Evolutionary conservation across 1,140 invertebrate genomes (phyloP).

Genomic region (Pteromalus puparum): DNA sequence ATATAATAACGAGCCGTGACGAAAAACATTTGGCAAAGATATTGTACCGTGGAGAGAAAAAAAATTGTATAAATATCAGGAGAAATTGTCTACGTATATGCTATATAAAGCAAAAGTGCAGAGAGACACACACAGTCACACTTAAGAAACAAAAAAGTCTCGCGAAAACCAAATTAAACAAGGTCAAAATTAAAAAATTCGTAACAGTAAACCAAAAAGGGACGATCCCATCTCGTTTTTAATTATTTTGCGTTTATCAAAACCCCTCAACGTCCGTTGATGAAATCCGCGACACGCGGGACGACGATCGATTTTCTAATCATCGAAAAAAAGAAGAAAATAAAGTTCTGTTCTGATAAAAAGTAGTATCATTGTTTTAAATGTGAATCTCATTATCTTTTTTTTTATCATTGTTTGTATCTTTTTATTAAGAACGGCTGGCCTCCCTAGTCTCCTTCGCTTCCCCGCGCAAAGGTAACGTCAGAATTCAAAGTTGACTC

Average conservation of each 20-base stretch:
- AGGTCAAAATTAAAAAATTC: slow-evolving; percentile 33
- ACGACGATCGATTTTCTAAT: slow-evolving; percentile 45
- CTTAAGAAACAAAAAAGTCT: slow-evolving; percentile 49
- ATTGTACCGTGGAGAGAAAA: slow-evolving; percentile 23
- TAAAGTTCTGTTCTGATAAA: slow-evolving; percentile 34
- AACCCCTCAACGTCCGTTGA: background rate
- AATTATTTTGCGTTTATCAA: background rate
- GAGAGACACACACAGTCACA: slow-evolving; percentile 55
- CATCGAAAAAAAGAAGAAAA: slow-evolving; percentile 38
- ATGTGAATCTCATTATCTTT: slow-evolving; percentile 31
- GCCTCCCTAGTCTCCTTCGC: slow-evolving; percentile 73
- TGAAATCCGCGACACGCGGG: slow-evolving; percentile 24
- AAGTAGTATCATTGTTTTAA: slow-evolving; percentile 19
- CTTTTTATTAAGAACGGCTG: slow-evolving; percentile 66
- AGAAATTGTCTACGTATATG: slow-evolving; percentile 39
- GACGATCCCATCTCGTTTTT: background rate
- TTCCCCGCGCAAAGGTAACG: slow-evolving; percentile 75
- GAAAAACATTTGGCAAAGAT: background rate
- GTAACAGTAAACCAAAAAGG: slow-evolving; percentile 14
- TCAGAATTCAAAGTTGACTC: slow-evolving; percentile 73
- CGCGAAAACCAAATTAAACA: slow-evolving; percentile 39
- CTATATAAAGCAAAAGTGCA: slow-evolving; percentile 49
- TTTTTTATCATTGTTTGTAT: slow-evolving; percentile 41
- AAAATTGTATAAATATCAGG: slow-evolving; percentile 37
- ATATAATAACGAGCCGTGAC: background rate